These are phyloP conservation scores for Sminthurides aquaticus DNA, from an alignment of 2,888 invertebrate genomes.

Conservation along the genomic window DNA sequence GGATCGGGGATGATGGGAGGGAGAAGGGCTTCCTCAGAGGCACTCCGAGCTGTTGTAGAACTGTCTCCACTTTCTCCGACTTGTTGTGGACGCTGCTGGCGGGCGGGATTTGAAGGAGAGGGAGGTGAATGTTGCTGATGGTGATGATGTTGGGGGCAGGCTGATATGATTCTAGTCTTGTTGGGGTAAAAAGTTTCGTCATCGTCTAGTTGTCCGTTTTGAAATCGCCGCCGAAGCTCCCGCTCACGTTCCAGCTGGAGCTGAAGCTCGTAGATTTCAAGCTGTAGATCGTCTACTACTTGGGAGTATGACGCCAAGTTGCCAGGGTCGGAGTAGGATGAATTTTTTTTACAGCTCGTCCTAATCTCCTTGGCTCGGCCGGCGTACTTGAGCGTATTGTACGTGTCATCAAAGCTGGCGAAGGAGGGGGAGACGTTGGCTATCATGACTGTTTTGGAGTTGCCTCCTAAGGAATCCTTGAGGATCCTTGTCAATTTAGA, in stretches of 20 bases:
- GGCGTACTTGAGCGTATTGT: conserved; percentile 83
- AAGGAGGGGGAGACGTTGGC: conserved; percentile 78
- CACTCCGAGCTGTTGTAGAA: conserved; percentile 6
- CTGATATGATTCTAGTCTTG: neutral
- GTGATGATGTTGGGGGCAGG: neutral
- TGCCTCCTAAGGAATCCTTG: conserved; percentile 87
- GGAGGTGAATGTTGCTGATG: neutral
- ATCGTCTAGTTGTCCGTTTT: neutral
- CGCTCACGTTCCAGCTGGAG: conserved; percentile 14
- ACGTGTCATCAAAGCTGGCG: conserved; percentile 79
- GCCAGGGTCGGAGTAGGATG: conserved; percentile 5
- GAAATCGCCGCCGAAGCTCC: neutral
- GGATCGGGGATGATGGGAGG: conserved; percentile 18
- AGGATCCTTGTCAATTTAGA: conserved; percentile 82
- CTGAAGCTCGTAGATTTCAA: conserved; percentile 17
- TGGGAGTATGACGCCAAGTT: conserved; percentile 12
- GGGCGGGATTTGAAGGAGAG: neutral
- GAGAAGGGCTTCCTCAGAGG: too few species aligned
- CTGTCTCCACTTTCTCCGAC: conserved; percentile 2
- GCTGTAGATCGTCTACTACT: conserved; percentile 21
- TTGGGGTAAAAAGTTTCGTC: neutral
- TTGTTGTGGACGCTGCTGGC: neutral
- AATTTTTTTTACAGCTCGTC: conserved; percentile 16
- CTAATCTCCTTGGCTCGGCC: conserved; percentile 70
- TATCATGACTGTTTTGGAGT: conserved; percentile 89